Conservation (phyloP, 2,113 vertebrate species). For the Protobothrops flavoviridis region DNA sequence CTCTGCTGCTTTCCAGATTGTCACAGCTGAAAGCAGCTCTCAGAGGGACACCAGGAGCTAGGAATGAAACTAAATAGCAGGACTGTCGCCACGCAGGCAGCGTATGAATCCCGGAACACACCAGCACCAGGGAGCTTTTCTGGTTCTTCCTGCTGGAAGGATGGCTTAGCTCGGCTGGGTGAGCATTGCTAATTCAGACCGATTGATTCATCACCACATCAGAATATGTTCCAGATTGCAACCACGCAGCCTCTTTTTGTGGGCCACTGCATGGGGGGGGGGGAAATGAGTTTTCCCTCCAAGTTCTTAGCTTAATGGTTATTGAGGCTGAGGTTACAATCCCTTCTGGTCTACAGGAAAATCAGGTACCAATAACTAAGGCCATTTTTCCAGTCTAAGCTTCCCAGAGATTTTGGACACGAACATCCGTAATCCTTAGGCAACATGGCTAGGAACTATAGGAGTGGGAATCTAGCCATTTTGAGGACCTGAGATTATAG, state of each 20-base stretch:
- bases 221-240: background rate
- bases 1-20: background rate
- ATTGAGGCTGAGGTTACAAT: no score
- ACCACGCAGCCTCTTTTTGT: no score
- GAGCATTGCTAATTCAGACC: background rate
- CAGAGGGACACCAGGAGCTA: background rate
- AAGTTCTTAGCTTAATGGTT: background rate
- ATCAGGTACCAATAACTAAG: background rate
- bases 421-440: background rate
- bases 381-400: background rate
- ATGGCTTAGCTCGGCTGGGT: background rate
- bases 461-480: background rate
- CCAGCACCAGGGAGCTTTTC: background rate
- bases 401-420: background rate
- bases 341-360: background rate
- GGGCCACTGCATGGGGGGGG: background rate
- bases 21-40: background rate
- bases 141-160: background rate
- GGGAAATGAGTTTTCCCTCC: background rate
- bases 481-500: background rate
- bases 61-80: background rate
- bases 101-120: background rate
- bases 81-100: background rate
- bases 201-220: background rate
- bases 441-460: background rate